Conservation (phyloP, 2,888 invertebrate genomes). For the Argyra leucocephala region DNA sequence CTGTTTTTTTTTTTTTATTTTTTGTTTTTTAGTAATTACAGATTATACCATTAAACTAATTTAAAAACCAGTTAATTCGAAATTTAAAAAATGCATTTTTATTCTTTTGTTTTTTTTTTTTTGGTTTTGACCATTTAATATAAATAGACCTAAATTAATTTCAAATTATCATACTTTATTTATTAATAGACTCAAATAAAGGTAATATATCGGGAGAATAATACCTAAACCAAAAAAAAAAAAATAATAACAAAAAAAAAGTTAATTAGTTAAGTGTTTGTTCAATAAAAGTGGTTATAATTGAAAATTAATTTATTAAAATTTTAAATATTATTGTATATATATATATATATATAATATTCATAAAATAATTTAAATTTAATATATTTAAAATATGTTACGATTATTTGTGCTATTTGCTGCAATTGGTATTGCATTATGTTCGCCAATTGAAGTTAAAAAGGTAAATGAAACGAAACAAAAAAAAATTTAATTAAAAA, state of each 20-base stretch:
- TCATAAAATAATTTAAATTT: no score
- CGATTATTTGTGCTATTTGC: neutral
- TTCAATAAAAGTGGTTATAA: neutral
- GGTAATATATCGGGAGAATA: neutral
- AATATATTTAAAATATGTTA: neutral
- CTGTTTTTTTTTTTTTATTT: no score
- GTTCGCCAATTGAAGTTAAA: neutral
- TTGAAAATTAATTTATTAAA: neutral
- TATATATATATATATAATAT: no score
- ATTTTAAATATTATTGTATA: neutral
- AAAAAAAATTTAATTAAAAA: no score
- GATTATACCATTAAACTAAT: no score
- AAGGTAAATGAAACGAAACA: neutral
- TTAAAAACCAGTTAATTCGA: no score
- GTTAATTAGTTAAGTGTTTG: neutral
- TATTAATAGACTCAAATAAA: neutral
- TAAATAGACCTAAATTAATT: conserved; percentile 2
- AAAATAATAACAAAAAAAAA: neutral
- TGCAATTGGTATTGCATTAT: neutral
- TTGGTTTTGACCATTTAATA: neutral
- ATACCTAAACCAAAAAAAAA: no score
- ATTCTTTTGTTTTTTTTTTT: neutral
- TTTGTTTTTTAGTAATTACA: no score
- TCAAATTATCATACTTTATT: neutral
- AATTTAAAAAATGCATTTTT: no score